Conservation (phyloP, 2,797 vertebrate species). For the Rhinogobio ventralis region DNA sequence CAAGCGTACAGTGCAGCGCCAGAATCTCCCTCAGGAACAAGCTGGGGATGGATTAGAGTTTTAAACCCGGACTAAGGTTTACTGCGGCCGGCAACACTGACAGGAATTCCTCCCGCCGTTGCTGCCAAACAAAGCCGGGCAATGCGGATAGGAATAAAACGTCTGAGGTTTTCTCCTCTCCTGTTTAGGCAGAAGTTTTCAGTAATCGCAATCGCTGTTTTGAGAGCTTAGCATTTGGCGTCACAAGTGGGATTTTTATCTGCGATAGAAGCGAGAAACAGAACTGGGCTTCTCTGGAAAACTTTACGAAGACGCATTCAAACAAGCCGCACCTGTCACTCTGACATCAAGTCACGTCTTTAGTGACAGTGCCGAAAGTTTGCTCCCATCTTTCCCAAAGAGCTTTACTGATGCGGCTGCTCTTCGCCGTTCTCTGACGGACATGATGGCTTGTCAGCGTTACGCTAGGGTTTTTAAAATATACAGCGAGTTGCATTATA, state of each 20-base stretch:
- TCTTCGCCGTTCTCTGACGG: conserved; percentile 73
- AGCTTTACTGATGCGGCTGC: conserved; percentile 73
- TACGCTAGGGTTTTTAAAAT: conserved; percentile 78
- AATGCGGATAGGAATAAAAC: conserved; percentile 14
- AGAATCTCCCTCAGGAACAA: conserved; percentile 50
- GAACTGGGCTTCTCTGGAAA: conserved; percentile 45
- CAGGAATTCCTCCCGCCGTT: conserved; percentile 7
- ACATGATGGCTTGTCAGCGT: conserved; percentile 80
- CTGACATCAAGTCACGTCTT: conserved; percentile 63
- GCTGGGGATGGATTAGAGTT: conserved; percentile 56
- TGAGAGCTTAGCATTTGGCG: conserved; percentile 7
- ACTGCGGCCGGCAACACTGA: conserved; percentile 25
- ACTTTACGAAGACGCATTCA: conserved; percentile 54
- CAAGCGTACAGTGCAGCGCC: conserved; percentile 38
- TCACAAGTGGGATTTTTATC: conserved; percentile 2
- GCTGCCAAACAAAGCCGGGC: conserved; percentile 39
- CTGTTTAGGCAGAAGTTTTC: conserved; percentile 37
- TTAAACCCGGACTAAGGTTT: conserved; percentile 52
- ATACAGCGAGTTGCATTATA: conserved; percentile 78
- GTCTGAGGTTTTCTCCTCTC: conserved; percentile 36
- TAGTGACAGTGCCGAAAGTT: conserved; percentile 73
- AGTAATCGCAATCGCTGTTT: conserved; percentile 37
- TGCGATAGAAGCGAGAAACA: conserved; percentile 47
- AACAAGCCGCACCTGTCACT: conserved; percentile 69
- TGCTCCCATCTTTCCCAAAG: conserved; percentile 69